phyloP scores from a whole-genome alignment of 2,888 invertebrate species.

The Ochropacha duplaris region DNA sequence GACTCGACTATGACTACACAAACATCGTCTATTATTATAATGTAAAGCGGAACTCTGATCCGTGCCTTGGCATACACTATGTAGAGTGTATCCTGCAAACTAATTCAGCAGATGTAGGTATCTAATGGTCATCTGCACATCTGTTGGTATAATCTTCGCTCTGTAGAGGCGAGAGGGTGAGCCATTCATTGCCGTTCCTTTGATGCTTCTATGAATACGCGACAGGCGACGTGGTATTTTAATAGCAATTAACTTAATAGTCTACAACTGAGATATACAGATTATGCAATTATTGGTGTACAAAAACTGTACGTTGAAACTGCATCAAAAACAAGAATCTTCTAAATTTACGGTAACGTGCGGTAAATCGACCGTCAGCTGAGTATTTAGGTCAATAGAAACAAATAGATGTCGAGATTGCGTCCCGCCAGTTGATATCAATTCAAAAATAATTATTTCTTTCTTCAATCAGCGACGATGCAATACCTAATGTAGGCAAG shows the following conservation, averaged over 20 bases:
- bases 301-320: neutral
- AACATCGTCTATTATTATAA: neutral
- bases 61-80: neutral
- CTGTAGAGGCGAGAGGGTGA: neutral
- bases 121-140: neutral
- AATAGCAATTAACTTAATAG: neutral
- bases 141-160: neutral
- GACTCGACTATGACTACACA: neutral
- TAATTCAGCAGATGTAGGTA: neutral
- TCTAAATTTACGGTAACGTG: neutral
- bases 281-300: no score
- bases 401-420: conserved; percentile 34
- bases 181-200: neutral
- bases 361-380: neutral
- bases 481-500: conserved; percentile 9
- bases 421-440: conserved; percentile 11
- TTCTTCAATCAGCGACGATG: conserved; percentile 6
- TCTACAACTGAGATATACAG: no score
- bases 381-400: conserved; percentile 44
- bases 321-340: neutral
- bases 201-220: neutral
- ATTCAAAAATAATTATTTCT: conserved; percentile 12
- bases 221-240: neutral
- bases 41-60: neutral
- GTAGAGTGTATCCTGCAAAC: neutral